Evolutionary conservation across 2,113 vertebrate species (phyloP), one percentile per base, ranked within the genome.

Genomic region (Motacilla tschutschensis): DNA sequence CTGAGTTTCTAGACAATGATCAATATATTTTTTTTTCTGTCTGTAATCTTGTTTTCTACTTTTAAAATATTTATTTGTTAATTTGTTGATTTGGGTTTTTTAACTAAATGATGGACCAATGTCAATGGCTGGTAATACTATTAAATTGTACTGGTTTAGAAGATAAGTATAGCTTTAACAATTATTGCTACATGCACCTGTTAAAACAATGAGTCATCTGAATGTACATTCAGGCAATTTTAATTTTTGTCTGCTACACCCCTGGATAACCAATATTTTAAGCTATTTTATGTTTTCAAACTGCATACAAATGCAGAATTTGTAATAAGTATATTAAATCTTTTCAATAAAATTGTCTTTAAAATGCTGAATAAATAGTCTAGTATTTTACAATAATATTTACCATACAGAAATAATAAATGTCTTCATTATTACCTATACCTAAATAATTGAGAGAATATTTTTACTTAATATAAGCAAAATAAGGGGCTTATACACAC

Each of bases 201-300:
- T 91, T 91, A 93, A 94, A 93, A 93, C 70, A 93, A 33, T 76
- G 87, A 93, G 46, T 94, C 87, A 90, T 54, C 59, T 55, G 26
- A 90, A 88, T 10, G 58, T 28, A 81, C 24, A 40, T 72, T 69
- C 59, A 84, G 1, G 11, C 55, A 66, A 66, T 62, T 86, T 76
- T 73, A 75, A 75, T 86, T 90, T 88, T 58, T 73, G 75, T 50
- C 26, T 62, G 51, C 31, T 86, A 76, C 71, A 79, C 26, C 46
- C 36, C 44, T 76, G 71, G 77, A 79, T 33, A 85, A 76, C 35
- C n/a, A 89, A 60, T 75, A 78, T 81, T 89, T 90, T 60, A 81
- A 75, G 12, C 33, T 70, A 33, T 59, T 72, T 88, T 58, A 54
- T 40, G 43, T 65, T 91, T 79, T 69, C 47, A 87, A 88, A 62